Conservation (phyloP, 2,113 vertebrate genomes). For the Petrocephalus microphthalmus region DNA sequence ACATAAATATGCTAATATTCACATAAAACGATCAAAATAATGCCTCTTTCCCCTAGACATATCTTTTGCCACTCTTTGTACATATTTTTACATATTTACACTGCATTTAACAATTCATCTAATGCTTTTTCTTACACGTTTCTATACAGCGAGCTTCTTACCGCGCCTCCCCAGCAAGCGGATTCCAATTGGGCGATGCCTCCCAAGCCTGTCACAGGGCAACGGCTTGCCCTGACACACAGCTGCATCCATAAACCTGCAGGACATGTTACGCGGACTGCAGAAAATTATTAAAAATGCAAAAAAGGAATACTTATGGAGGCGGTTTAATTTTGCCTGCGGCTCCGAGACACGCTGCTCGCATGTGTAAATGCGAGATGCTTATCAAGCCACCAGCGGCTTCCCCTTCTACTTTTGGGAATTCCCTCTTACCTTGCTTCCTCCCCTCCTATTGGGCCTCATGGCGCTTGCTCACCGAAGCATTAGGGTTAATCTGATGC, state of each 20-base stretch:
- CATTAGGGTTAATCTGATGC: conserved; percentile 29
- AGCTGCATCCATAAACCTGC: not conserved
- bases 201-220: not conserved
- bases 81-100: not conserved
- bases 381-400: not conserved
- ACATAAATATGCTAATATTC: not conserved
- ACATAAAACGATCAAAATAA: not conserved
- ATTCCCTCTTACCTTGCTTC: not conserved
- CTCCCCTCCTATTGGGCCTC: not conserved
- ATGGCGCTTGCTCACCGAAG: not conserved
- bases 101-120: not conserved
- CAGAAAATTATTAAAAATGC: not conserved
- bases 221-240: not conserved
- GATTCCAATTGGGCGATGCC: not conserved
- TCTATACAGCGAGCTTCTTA: not conserved
- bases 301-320: not conserved
- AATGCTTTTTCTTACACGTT: not conserved
- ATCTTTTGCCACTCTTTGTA: not conserved
- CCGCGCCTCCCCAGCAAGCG: too few species aligned
- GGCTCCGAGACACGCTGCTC: not conserved
- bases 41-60: not conserved
- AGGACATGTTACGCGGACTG: not conserved
- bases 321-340: not conserved
- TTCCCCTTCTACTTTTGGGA: not conserved
- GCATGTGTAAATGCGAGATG: not conserved